These are phyloP conservation scores for Trichonephila clavata DNA, from an alignment of 1,140 invertebrate species.

Conservation along the genomic window DNA sequence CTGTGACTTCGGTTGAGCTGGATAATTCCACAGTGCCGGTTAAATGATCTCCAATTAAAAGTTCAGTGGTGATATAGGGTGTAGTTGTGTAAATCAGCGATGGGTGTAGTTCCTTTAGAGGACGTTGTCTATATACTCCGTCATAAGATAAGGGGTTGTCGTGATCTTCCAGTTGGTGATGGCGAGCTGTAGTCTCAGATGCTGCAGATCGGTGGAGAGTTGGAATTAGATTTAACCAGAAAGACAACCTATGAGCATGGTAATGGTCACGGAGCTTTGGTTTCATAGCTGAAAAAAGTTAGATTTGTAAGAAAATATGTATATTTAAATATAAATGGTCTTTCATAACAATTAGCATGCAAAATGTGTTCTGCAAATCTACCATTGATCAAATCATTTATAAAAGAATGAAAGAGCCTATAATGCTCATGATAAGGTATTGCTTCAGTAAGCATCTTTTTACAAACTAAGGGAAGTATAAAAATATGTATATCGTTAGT, in stretches of 20 bases:
- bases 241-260: constrained; percentile 92
- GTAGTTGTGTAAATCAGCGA: constrained; percentile 47
- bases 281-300: constrained; percentile 84
- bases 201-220: constrained; percentile 88
- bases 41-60: not conserved
- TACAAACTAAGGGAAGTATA: no score
- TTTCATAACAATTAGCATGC: no score
- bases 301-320: not conserved
- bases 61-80: not conserved
- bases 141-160: constrained; percentile 76
- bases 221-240: constrained; percentile 94
- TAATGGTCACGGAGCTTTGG: constrained; percentile 91
- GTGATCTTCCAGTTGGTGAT: constrained; percentile 76
- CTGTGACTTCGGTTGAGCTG: not conserved
- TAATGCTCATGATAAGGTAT: no score
- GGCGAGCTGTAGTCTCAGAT: constrained; percentile 34
- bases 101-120: constrained; percentile 45
- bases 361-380: no score
- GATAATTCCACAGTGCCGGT: not conserved
- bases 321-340: no score
- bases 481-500: no score
- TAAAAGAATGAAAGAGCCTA: no score
- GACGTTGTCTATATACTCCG: constrained; percentile 58
- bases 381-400: no score
- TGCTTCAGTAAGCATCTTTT: no score